Evolutionary conservation across 2,888 invertebrate species (phyloP), one percentile per base, ranked within the genome.

Genomic region (Rotaria socialis): DNA sequence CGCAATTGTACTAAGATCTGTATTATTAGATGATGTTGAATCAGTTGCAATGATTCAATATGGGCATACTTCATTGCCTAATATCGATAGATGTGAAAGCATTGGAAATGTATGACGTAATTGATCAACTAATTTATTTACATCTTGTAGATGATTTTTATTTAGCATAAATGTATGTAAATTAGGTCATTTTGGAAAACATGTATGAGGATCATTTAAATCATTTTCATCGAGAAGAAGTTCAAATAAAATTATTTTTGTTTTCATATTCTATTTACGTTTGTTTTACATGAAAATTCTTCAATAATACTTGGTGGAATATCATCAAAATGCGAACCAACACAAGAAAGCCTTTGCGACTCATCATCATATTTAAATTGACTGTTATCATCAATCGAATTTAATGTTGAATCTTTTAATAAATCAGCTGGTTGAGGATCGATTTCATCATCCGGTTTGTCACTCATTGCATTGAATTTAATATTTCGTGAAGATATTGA

Each of bases 41-140:
- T 14, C 55, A 19, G 27, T 16, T 14, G 60, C 10, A 8, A 93
- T 92, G 58, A 93, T 89, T 88, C 93, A 92, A 89, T 93, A 92
- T 3, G 96, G 96, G 90, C 96, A 96, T 3, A 95, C 95, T 88
- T 94, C 94, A 92, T 97, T 97, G 84, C 96, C 96, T 24, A 96
- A 93, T 27, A 97, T 92, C 90, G 96, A 96, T 58, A 96, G 92
- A 90, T 95, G 96, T 5, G 93, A 93, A n/a, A 96, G 91, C 55
- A 93, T 92, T 0, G 96, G 95, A 88, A 94, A 93, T 87, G 93
- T 93, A 16, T 92, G 91, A 85, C 92, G 92, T 88, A 96, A 92
- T 90, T 94, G 94, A 84, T 93, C 92, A 87, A 96, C 90, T 11
- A 95, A 91, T 2, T 89, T 89, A 88, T 95, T 94, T 88, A 96